These are phyloP conservation scores for Rhingia rostrata DNA, from an alignment of 2,888 invertebrate species.

Conservation along the genomic window DNA sequence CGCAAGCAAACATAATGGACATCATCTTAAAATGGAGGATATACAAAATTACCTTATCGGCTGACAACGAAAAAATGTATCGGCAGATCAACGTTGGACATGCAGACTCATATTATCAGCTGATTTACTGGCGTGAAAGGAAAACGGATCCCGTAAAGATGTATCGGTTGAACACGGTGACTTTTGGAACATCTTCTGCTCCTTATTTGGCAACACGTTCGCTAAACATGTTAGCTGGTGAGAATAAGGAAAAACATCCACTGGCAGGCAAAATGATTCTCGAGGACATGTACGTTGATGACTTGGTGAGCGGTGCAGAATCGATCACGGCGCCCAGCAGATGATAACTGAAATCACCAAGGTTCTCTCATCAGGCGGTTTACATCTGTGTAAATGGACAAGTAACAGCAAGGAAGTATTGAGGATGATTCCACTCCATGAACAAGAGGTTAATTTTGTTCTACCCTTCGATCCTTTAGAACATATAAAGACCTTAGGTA, in stretches of 20 bases:
- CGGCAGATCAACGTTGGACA: slow-evolving; percentile 7
- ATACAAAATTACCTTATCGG: slow-evolving; percentile 14
- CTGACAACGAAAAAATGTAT: slow-evolving; percentile 20
- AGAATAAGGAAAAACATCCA: slow-evolving; percentile 8
- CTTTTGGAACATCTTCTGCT: slow-evolving; percentile 9
- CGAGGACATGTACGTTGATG: slow-evolving; percentile 25
- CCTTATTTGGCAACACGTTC: slow-evolving; percentile 12
- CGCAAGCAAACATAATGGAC: not conserved
- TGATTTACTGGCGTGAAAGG: slow-evolving; percentile 1
- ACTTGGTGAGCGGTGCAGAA: slow-evolving; percentile 16
- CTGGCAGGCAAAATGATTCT: slow-evolving; percentile 1
- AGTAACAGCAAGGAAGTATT: slow-evolving; percentile 14
- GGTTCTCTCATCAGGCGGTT: not conserved
- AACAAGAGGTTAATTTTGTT: not conserved
- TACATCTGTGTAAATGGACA: slow-evolving; percentile 15
- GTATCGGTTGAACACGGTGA: slow-evolving; percentile 19
- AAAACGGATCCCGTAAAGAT: not conserved
- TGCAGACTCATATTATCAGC: slow-evolving; percentile 11
- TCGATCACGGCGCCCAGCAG: not conserved
- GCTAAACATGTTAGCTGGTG: not conserved
- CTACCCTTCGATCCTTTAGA: not conserved
- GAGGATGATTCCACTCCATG: not conserved
- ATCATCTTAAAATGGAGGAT: slow-evolving; percentile 17
- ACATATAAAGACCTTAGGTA: not conserved
- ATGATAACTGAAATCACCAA: not conserved